phyloP scores from a whole-genome alignment of 2,888 invertebrate genomes.

The Meta bourneti region DNA sequence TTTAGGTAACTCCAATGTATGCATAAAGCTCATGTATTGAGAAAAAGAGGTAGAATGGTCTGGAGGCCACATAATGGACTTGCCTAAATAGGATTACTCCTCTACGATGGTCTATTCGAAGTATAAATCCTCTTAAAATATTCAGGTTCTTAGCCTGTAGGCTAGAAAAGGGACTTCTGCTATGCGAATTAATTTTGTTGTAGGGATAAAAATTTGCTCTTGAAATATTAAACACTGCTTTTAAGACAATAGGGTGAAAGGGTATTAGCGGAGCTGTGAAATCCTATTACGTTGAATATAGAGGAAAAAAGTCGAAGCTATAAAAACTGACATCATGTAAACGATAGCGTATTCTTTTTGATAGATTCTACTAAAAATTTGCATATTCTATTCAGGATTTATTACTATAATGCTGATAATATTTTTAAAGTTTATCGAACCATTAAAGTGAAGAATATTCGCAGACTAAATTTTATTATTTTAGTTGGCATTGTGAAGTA shows the following conservation, averaged over 20 bases:
- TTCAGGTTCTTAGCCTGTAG: background rate
- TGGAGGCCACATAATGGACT: background rate
- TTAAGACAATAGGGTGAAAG: background rate
- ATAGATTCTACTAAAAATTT: background rate
- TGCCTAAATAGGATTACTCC: background rate
- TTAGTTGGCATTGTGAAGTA: no score
- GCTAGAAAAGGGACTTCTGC: background rate
- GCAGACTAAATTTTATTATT: no score
- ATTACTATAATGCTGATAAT: no score
- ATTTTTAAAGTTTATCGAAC: no score
- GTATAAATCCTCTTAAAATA: constrained; percentile 1
- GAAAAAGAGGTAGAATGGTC: no score
- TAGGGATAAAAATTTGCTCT: background rate
- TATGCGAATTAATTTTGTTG: background rate
- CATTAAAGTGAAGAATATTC: no score
- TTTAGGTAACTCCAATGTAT: background rate
- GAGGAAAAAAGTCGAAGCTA: background rate
- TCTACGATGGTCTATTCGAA: background rate
- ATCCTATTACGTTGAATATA: background rate
- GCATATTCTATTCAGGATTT: no score
- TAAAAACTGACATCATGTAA: background rate
- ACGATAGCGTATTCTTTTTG: background rate
- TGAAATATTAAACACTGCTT: background rate
- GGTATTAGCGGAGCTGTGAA: background rate
- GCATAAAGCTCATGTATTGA: background rate